phyloP scores from a whole-genome alignment of 2,797 vertebrate genomes.

The Crax fasciolata region DNA sequence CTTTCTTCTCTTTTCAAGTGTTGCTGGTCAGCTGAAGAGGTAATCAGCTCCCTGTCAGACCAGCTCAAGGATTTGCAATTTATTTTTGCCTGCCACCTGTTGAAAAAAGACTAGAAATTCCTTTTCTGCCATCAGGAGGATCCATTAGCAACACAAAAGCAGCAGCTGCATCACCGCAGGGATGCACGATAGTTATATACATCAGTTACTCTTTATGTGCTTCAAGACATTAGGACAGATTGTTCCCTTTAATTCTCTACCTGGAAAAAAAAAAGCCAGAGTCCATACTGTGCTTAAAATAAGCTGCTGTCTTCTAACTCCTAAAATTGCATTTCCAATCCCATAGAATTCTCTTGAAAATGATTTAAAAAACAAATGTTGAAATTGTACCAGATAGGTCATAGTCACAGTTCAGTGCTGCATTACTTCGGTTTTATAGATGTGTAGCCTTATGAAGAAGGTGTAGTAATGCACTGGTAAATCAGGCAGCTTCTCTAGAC shows the following conservation, averaged over 20 bases:
- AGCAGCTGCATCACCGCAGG: not conserved
- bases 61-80: not conserved
- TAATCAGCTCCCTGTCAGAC: slow-evolving; percentile 14
- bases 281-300: not conserved
- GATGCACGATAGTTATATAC: not conserved
- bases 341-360: not conserved
- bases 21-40: not conserved
- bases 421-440: not conserved
- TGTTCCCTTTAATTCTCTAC: slow-evolving; percentile 12
- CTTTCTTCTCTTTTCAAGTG: not conserved
- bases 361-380: not conserved
- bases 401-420: not conserved
- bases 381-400: not conserved
- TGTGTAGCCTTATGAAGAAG: not conserved
- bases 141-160: slow-evolving; percentile 33
- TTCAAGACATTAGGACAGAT: not conserved
- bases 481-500: not conserved
- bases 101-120: slow-evolving; percentile 31
- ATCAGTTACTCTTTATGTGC: slow-evolving; percentile 31
- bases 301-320: not conserved
- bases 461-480: not conserved
- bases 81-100: slow-evolving; percentile 62
- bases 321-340: not conserved
- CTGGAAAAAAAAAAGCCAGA: not conserved
- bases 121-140: slow-evolving; percentile 1